Evolutionary conservation across 2,888 invertebrate species (phyloP).

Genomic region (Falcaria lacertinaria): DNA sequence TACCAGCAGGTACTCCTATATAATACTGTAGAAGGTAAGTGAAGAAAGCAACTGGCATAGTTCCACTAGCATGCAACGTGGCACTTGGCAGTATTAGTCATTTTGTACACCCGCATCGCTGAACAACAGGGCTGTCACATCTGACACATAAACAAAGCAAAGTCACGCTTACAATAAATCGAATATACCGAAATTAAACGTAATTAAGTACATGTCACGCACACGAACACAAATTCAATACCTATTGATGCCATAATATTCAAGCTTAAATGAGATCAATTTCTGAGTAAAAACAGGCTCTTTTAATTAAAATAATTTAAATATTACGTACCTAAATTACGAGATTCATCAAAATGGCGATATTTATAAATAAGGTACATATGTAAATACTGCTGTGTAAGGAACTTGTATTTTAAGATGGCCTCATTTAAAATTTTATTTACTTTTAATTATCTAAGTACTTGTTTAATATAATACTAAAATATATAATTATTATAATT

Average conservation of each 20-base stretch:
- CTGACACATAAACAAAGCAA: not conserved
- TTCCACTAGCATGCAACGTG: too few relatives aligned
- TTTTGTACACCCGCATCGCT: too few relatives aligned
- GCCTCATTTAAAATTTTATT: conserved; percentile 20
- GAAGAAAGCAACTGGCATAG: not conserved
- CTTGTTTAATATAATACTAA: not conserved
- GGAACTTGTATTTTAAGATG: conserved; percentile 47
- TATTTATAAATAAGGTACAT: conserved; percentile 23
- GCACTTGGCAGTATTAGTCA: too few relatives aligned
- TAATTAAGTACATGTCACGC: conserved; percentile 16
- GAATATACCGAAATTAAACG: conserved; percentile 8
- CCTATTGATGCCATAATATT: conserved; percentile 18
- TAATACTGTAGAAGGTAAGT: too few relatives aligned
- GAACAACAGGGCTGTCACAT: not conserved
- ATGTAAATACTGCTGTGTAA: conserved; percentile 52
- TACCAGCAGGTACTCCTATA: too few relatives aligned
- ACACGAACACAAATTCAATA: conserved; percentile 28
- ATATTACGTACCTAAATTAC: conserved; percentile 37
- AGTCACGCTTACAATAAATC: not conserved
- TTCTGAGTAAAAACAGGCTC: conserved; percentile 29
- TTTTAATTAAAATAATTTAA: conserved; percentile 13
- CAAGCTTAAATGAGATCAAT: conserved; percentile 38
- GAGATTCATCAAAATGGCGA: conserved; percentile 56
- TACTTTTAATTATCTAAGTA: conserved; percentile 4
- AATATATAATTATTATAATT: not conserved